These are phyloP conservation scores for Gymnorhina tibicen DNA, from an alignment of 2,113 vertebrate genomes.

Conservation along the genomic window DNA sequence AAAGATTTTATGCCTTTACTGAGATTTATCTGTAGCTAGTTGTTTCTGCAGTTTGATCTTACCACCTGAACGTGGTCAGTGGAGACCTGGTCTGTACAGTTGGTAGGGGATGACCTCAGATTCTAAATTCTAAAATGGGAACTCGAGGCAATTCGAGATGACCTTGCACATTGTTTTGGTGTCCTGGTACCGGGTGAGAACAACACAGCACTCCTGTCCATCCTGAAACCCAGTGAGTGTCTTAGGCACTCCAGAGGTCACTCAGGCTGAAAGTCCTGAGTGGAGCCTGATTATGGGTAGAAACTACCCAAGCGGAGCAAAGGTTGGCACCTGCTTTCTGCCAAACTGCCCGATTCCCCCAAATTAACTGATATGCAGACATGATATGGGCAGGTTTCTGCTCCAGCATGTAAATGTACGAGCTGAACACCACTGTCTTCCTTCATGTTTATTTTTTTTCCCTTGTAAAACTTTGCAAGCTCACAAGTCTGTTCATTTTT, in stretches of 20 bases:
- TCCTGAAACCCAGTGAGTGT: not conserved
- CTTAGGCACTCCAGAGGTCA: not conserved
- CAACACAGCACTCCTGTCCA: not conserved
- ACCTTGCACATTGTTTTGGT: not conserved
- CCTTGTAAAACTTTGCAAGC: not conserved
- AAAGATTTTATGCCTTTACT: not conserved
- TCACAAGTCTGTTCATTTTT: not conserved
- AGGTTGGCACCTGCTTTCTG: not conserved
- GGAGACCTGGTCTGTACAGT: not conserved
- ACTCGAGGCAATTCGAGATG: not conserved
- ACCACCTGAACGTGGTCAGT: rapidly evolving
- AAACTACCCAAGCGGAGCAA: not conserved
- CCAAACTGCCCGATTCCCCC: not conserved
- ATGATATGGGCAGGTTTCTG: not conserved
- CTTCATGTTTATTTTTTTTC: not conserved
- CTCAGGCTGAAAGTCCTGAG: not conserved
- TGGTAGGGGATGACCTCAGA: not conserved
- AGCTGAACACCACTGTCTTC: not conserved
- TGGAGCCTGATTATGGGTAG: not conserved
- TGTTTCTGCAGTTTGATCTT: not conserved
- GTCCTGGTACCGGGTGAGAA: not conserved
- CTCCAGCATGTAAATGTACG: not conserved
- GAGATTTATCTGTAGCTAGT: not conserved
- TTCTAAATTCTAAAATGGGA: not conserved
- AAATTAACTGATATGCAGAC: not conserved